Base-by-base conservation (phyloP, 1,140 invertebrate species). In the Polypedilum pembai region DNA sequence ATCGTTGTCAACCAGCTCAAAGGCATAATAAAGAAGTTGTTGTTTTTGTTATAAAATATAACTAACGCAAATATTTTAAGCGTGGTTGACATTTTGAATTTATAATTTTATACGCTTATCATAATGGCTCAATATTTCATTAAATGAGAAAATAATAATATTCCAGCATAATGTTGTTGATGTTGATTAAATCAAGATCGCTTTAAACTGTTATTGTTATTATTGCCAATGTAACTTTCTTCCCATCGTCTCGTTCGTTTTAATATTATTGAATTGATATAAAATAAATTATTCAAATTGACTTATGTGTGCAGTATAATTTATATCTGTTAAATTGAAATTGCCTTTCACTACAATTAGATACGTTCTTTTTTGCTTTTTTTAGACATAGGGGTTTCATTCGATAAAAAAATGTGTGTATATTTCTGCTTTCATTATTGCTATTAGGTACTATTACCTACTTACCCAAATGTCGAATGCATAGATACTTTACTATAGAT, bases 231-330 rank as follows among this genome's bases (percentile, higher is more conserved):
- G 15, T 56, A 56, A 15, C 8, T 45, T 15, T 56, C 45, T 56
- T n/a, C 12, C 12, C 45, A 4, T n/a, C 4, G n/a, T n/a, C 45
- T n/a, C 45, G 45, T 56, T n/a, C 45, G 45, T 56, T 56, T 56
- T 12, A 56, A 56, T 33, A 33, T n/a, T n/a, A n/a, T 56, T n/a
- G 45, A 56, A 56, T 56, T 56, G 45, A 56, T 56, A 56, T 56
- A 56, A 56, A 56, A 56, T 56, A 56, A 56, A 56, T 56, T 56
- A 56, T 56, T 56, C n/a, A 56, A 56, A 56, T 56, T 56, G 45
- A 56, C 45, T 56, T 56, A 56, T 56, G 45, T 56, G 45, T 56
- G 45, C 45, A 56, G 24, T 33, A 56, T 56, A 56, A 56, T 56
- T 56, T 56, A 56, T 56, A 56, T 56, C 45, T 12, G 3, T 56